These are phyloP conservation scores for Timandra comae DNA, from an alignment of 2,888 invertebrate species.

Conservation along the genomic window DNA sequence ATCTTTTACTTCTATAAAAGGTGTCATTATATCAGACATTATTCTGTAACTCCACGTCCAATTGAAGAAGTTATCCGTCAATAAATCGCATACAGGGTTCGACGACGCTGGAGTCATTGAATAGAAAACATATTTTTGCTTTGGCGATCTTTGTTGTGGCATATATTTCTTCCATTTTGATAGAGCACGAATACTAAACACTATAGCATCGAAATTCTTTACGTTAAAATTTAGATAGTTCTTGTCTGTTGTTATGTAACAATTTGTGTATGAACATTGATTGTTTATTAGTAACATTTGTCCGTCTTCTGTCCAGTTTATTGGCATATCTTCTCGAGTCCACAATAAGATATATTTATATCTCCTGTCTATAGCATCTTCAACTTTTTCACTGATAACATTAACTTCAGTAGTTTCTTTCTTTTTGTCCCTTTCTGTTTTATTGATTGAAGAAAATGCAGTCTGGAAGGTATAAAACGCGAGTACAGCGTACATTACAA, in stretches of 20 bases:
- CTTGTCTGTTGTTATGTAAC: constrained; percentile 48
- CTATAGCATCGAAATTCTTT: constrained; percentile 48
- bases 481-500: constrained; percentile 44
- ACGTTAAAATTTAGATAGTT: constrained; percentile 31
- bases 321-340: constrained; percentile 23
- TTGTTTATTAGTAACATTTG: constrained; percentile 35
- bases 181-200: constrained; percentile 41
- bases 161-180: constrained; percentile 26
- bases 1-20: constrained; percentile 53
- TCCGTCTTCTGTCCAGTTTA: constrained; percentile 30
- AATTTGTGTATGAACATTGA: constrained; percentile 45
- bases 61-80: constrained; percentile 52
- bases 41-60: constrained; percentile 68
- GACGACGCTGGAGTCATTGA: constrained; percentile 40
- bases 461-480: constrained; percentile 54
- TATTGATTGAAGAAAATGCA: constrained; percentile 29
- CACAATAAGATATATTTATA: constrained; percentile 52
- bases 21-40: constrained; percentile 51
- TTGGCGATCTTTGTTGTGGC: constrained; percentile 33
- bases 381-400: too few relatives aligned
- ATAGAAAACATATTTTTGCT: constrained; percentile 57
- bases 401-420: constrained; percentile 8
- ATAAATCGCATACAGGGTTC: constrained; percentile 41
- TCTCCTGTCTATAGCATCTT: constrained; percentile 19
- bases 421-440: constrained; percentile 23